These are phyloP conservation scores for Sebastes oblongus DNA, from an alignment of 2,797 vertebrate species.

Conservation along the genomic window DNA sequence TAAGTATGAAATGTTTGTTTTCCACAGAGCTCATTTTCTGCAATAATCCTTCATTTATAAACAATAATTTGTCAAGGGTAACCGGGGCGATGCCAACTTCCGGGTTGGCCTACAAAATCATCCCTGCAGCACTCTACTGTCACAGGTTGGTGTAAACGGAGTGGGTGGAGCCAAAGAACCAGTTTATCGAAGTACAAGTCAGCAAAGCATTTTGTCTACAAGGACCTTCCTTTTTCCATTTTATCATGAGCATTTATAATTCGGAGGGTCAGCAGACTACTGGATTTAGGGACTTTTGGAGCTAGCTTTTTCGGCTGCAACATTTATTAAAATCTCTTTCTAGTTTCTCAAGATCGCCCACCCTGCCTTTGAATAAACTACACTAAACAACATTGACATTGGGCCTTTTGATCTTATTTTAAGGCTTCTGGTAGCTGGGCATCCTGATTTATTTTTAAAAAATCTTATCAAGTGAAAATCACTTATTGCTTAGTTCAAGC, in stretches of 20 bases:
- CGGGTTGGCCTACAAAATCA: background rate
- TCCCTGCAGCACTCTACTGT: background rate
- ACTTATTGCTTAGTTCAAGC: no score
- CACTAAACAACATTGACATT: no score
- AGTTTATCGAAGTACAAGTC: background rate
- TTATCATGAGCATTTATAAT: background rate
- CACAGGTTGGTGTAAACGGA: background rate
- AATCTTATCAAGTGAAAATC: no score
- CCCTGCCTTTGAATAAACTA: no score
- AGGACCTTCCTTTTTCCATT: background rate
- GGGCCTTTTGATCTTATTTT: no score
- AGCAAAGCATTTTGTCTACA: background rate
- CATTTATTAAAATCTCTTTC: no score
- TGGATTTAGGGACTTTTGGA: no score
- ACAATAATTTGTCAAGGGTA: background rate
- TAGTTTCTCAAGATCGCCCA: no score
- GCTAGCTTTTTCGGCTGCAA: no score
- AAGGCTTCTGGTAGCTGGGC: no score
- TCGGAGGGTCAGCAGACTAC: background rate
- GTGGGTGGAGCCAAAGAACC: slow-evolving; percentile 8
- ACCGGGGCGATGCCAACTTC: background rate
- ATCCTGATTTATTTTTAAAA: no score
- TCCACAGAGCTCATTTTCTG: background rate
- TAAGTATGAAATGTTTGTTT: background rate
- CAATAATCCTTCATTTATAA: background rate